A percentile compares a stretch with the other conserved stretches of the same genome.
Conservation (phyloP, 2,797 vertebrate genomes). For the Phalloptychus januarius region DNA sequence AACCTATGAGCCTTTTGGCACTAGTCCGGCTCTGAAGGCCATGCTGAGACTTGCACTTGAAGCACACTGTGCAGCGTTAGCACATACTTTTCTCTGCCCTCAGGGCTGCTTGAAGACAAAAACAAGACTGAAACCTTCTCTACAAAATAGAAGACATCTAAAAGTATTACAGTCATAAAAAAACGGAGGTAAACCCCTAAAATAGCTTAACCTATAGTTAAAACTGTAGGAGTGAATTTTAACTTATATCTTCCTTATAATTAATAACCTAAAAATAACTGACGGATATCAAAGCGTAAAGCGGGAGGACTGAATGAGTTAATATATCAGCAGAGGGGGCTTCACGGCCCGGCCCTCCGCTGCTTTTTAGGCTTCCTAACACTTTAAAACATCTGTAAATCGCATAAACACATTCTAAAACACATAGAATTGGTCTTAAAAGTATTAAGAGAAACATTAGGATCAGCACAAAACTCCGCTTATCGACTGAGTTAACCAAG, state of each 20-base stretch:
- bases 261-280: conserved; percentile 2
- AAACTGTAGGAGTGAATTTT: neutral
- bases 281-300: neutral
- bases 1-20: conserved; percentile 61
- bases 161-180: neutral
- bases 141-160: conserved; percentile 10
- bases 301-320: conserved; percentile 8
- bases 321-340: conserved; percentile 47
- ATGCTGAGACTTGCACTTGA: conserved; percentile 83
- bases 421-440: neutral
- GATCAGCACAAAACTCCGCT: conserved; percentile 17
- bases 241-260: neutral
- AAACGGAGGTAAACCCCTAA: neutral
- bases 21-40: conserved; percentile 66
- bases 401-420: neutral
- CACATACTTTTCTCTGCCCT: conserved; percentile 78
- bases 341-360: conserved; percentile 41
- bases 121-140: conserved; percentile 51
- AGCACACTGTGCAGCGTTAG: conserved; percentile 69
- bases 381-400: neutral
- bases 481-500: conserved; percentile 35
- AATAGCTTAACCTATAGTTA: conserved; percentile 4
- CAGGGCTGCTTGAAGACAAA: conserved; percentile 59
- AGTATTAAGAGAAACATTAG: conserved; percentile 9
- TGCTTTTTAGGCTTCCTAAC: conserved; percentile 1